Evolutionary conservation across 2,113 vertebrate genomes (phyloP), one percentile per base, ranked within the genome.

Genomic region (Apteryx owenii): DNA sequence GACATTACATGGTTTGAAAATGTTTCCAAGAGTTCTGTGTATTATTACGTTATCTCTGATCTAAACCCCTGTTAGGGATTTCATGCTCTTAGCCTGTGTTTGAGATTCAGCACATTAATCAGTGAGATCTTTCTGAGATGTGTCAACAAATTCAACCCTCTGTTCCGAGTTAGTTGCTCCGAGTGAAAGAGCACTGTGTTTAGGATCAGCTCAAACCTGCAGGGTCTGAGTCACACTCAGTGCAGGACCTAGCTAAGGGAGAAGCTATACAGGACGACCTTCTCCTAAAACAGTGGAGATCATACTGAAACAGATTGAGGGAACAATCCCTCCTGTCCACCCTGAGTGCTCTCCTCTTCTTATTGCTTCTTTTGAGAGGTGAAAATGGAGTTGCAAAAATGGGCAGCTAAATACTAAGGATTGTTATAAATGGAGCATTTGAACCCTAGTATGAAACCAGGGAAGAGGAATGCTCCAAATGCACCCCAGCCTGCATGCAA

Each of bases 51-150:
- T 98, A 98, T 97, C 96, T 95, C 91, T 95, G 81, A 98, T 97
- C 97, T 97, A 97, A 96, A 96, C 91, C 96, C 84, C 97, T 97
- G 96, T 97, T 97, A 97, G 79, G 94, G 97, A 97, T 97, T 98
- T 98, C 96, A 98, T 97, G 96, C 96, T 97, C 90, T 97, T 95
- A 97, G 97, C 79, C 84, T 46, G 82, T 96, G 94, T 95, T 97
- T 96, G 95, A 96, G 97, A 98, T 97, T 96, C 96, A 96, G 97
- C 94, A 91, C 93, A 95, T 97, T 97, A 97, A 98, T 97, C 96
- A 88, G 91, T 17, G 88, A 91, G 89, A 97, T 97, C 96, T 96
- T 95, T 82, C 88, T 28, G 88, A 97, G 96, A 97, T 88, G 97
- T 97, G 97, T 97, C 97, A 97, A 97, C 97, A 97, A 97, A 96